Evolutionary conservation across 2,797 vertebrate species (phyloP).

Genomic region (Staurois parvus): DNA sequence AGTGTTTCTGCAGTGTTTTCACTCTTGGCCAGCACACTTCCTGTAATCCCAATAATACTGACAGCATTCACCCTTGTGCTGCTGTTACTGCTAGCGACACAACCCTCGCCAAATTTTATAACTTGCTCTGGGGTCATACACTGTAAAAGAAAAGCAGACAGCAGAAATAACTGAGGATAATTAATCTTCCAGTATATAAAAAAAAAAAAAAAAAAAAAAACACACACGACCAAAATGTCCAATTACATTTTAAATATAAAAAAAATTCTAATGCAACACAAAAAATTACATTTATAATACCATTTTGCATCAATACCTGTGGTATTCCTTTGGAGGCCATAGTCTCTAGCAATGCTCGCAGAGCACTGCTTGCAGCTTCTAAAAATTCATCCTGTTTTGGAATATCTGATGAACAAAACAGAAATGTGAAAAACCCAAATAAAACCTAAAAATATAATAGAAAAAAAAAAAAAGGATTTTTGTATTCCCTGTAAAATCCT

Average conservation of each 20-base stretch:
- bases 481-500: no score
- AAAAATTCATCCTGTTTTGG: slow-evolving; percentile 89
- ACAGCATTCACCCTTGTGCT: slow-evolving; percentile 90
- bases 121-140: slow-evolving; percentile 91
- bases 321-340: slow-evolving; percentile 90
- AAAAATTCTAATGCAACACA: no score
- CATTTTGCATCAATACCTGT: slow-evolving; percentile 78
- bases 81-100: slow-evolving; percentile 80
- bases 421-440: not conserved
- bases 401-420: slow-evolving; percentile 76
- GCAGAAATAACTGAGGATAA: not conserved
- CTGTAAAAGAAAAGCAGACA: slow-evolving; percentile 68
- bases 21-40: slow-evolving; percentile 89
- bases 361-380: slow-evolving; percentile 90
- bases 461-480: no score
- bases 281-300: not conserved
- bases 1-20: slow-evolving; percentile 83
- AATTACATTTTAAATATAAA: no score
- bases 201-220: no score
- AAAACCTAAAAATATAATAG: not conserved
- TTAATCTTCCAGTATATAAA: not conserved
- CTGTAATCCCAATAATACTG: slow-evolving; percentile 93
- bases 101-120: slow-evolving; percentile 87
- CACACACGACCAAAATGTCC: no score
- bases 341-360: slow-evolving; percentile 92